Evolutionary conservation across 2,113 vertebrate genomes (phyloP).

Genomic region (Blennius ocellaris): DNA sequence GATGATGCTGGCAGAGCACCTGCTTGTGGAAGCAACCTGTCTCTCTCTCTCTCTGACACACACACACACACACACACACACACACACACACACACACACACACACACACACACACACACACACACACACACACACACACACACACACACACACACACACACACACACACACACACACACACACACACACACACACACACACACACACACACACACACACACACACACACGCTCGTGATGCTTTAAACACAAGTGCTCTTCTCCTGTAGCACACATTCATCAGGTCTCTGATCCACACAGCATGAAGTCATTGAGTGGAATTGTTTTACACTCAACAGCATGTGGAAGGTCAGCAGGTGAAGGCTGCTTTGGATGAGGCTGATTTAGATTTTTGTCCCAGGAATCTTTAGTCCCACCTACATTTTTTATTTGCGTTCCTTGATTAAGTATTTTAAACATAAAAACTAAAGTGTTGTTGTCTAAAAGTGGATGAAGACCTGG

Average conservation of each 20-base stretch:
- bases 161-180: constrained; percentile 8
- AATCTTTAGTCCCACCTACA: no score
- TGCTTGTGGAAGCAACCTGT: no score
- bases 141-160: constrained; percentile 2
- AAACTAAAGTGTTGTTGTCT: no score
- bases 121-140: constrained; percentile 8
- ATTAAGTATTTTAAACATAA: no score
- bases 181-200: constrained; percentile 22
- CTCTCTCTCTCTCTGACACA: no score
- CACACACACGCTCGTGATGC: constrained; percentile 15
- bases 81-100: neutral
- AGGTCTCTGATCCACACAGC: constrained; percentile 20
- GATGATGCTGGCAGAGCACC: no score
- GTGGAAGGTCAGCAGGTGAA: neutral
- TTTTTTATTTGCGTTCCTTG: no score
- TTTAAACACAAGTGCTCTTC: neutral
- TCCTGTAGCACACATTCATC: constrained; percentile 1
- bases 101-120: constrained; percentile 11
- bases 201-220: constrained; percentile 2
- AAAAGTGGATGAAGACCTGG: no score
- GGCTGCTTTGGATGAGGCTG: neutral
- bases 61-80: neutral
- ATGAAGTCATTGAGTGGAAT: constrained; percentile 36
- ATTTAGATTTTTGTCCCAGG: neutral
- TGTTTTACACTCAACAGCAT: constrained; percentile 10